Percentiles rank a stretch among this genome's conserved stretches.
These are phyloP conservation scores for Sternarchorhynchus goeldii DNA, from an alignment of 2,797 vertebrate genomes.

Conservation along the genomic window DNA sequence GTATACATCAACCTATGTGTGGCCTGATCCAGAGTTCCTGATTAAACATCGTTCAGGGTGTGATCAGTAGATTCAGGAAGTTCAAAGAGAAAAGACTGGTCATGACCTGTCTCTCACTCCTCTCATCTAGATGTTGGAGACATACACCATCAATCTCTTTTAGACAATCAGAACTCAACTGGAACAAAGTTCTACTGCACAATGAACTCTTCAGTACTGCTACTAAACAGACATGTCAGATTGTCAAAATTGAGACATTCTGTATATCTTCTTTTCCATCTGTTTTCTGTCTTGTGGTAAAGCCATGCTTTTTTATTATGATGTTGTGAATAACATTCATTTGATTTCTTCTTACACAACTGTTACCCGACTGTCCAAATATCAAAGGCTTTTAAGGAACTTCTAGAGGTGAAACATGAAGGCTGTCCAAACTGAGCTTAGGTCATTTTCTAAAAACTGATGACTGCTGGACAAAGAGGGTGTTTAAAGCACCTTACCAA, in stretches of 20 bases:
- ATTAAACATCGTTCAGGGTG: background rate
- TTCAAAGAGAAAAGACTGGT: background rate
- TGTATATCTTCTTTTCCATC: constrained; percentile 41
- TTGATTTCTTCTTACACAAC: constrained; percentile 22
- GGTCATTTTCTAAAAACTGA: constrained; percentile 13
- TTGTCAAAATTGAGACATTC: constrained; percentile 22
- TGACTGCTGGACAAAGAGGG: constrained; percentile 11
- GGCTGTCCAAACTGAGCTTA: background rate
- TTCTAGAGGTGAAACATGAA: constrained; percentile 12
- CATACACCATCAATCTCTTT: background rate
- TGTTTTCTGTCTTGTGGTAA: constrained; percentile 41
- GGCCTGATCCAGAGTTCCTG: background rate
- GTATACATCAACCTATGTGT: too few species aligned
- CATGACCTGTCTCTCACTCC: background rate
- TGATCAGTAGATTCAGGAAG: background rate
- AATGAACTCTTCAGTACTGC: constrained; percentile 27
- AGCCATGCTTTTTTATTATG: background rate
- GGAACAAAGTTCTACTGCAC: constrained; percentile 3
- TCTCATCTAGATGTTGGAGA: constrained; percentile 18
- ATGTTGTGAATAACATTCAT: constrained; percentile 8
- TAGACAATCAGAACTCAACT: constrained; percentile 8
- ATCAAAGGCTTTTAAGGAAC: constrained; percentile 24
- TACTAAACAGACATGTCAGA: constrained; percentile 33
- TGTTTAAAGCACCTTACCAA: constrained; percentile 12
- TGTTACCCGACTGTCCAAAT: constrained; percentile 33